These are phyloP conservation scores for Saccostrea echinata DNA, from an alignment of 1,140 invertebrate species.

Conservation along the genomic window DNA sequence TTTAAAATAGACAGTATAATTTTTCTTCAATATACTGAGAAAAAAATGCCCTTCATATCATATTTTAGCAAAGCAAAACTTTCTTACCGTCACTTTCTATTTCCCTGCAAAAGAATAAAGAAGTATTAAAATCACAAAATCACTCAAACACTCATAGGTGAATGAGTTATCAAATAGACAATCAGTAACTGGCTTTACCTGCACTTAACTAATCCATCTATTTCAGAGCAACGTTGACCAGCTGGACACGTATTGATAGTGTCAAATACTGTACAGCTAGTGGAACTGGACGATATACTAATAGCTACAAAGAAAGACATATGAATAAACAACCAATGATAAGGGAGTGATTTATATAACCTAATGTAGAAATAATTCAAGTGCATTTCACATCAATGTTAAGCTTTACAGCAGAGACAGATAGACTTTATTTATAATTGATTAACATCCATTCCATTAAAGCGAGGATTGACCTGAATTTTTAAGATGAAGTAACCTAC, in stretches of 20 bases:
- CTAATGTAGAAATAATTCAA: too few species aligned
- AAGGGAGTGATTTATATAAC: too few species aligned
- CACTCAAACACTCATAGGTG: too few species aligned
- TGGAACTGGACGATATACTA: background rate
- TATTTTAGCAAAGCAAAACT: background rate
- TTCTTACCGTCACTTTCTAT: constrained; percentile 23
- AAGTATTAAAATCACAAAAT: too few species aligned
- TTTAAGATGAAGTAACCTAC: background rate
- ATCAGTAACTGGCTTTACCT: background rate
- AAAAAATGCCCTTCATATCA: too few species aligned
- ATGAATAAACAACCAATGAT: background rate
- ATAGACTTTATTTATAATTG: too few species aligned
- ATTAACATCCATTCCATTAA: too few species aligned
- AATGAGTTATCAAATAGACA: background rate
- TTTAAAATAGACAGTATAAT: too few species aligned
- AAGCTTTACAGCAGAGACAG: too few species aligned
- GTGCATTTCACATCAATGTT: too few species aligned
- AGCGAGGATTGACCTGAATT: too few species aligned
- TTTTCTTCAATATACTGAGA: too few species aligned
- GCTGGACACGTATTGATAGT: background rate
- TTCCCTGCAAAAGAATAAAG: background rate
- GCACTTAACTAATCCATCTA: background rate
- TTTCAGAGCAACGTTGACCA: background rate
- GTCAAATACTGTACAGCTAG: background rate
- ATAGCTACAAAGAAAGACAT: background rate